phyloP scores from a whole-genome alignment of 2,888 invertebrate species.

The Macrophya alboannulata region DNA sequence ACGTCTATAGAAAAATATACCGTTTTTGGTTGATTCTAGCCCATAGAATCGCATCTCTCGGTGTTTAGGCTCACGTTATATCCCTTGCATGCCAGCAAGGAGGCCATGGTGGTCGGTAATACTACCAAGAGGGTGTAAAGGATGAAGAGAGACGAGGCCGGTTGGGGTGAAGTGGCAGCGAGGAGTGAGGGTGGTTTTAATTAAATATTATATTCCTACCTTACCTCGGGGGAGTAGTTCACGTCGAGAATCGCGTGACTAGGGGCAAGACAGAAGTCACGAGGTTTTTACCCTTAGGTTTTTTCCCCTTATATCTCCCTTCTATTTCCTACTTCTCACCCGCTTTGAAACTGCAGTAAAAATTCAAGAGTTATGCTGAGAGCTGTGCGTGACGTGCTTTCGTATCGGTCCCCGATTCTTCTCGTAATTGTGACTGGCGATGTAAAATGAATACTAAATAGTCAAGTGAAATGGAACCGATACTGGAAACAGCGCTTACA shows the following conservation, averaged over 20 bases:
- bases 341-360: slow-evolving; percentile 6
- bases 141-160: background rate
- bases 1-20: background rate
- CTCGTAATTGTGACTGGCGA: background rate
- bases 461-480: background rate
- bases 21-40: background rate
- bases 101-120: slow-evolving; percentile 15
- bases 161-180: slow-evolving; percentile 18
- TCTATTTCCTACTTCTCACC: slow-evolving; percentile 6
- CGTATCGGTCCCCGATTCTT: background rate
- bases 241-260: slow-evolving; percentile 34
- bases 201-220: slow-evolving; percentile 51
- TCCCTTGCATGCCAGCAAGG: slow-evolving; percentile 15
- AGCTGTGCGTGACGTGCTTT: slow-evolving; percentile 28
- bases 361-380: slow-evolving; percentile 6
- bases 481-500: background rate
- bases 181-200: slow-evolving; percentile 41
- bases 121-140: slow-evolving; percentile 35
- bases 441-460: slow-evolving; percentile 4
- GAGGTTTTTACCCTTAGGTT: slow-evolving; percentile 4
- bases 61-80: slow-evolving; percentile 1
- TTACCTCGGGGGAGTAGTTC: slow-evolving; percentile 43
- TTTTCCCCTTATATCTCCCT: background rate
- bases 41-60: slow-evolving; percentile 1
- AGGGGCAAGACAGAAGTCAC: slow-evolving; percentile 19